These are phyloP conservation scores for Gisinianus flammeolus DNA, from an alignment of 2,888 invertebrate genomes.

Conservation along the genomic window DNA sequence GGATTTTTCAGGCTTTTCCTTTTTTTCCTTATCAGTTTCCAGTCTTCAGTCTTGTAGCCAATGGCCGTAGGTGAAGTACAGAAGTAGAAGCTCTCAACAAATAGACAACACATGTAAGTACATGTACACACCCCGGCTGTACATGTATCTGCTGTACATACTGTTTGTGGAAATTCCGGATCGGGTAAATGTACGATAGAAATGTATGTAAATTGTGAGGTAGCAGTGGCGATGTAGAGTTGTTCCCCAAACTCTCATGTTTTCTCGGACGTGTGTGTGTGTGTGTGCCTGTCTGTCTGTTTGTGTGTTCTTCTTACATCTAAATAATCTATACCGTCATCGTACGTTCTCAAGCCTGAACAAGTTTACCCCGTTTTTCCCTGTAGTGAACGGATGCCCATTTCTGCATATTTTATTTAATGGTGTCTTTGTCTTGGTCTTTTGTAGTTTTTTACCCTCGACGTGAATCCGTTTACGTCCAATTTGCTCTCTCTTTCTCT, in stretches of 20 bases:
- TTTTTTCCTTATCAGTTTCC: too few species aligned
- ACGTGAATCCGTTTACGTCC: background rate
- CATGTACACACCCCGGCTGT: too few species aligned
- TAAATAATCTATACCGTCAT: slow-evolving; percentile 18
- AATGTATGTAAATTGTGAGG: background rate
- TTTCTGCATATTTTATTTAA: slow-evolving; percentile 28
- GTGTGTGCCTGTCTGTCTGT: too few species aligned
- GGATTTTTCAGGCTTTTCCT: too few species aligned
- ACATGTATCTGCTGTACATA: too few species aligned
- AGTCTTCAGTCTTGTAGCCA: too few species aligned
- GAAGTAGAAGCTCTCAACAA: too few species aligned
- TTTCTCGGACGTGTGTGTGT: background rate
- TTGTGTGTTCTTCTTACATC: slow-evolving; percentile 17
- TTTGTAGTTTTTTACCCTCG: too few species aligned
- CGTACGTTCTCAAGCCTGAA: background rate
- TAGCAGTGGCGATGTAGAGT: background rate
- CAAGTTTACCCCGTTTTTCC: background rate
- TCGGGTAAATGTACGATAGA: background rate
- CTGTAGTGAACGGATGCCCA: background rate
- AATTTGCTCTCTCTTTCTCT: background rate
- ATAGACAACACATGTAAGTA: too few species aligned
- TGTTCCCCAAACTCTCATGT: slow-evolving; percentile 12
- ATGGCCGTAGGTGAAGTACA: too few species aligned
- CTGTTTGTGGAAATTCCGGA: background rate
- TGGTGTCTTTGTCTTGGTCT: slow-evolving; percentile 11